phyloP scores from a whole-genome alignment of 2,113 vertebrate species.

The Phylloscopus trochilus region DNA sequence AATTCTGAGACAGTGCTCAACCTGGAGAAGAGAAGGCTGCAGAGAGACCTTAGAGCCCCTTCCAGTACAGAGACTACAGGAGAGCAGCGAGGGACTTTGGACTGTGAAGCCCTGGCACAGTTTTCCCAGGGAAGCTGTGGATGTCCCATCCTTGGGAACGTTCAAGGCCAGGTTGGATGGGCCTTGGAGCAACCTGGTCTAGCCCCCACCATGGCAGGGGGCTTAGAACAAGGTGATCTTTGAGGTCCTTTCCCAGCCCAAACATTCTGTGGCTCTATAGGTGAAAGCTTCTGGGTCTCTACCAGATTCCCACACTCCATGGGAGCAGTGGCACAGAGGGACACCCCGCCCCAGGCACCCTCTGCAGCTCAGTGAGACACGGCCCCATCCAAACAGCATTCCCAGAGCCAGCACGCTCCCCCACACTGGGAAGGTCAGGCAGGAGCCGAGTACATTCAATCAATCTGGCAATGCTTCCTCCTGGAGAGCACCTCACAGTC shows the following conservation, averaged over 20 bases:
- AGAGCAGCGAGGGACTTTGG: not conserved
- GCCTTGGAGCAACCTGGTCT: not conserved
- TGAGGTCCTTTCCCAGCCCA: not conserved
- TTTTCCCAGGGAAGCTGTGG: not conserved
- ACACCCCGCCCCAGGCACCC: rapidly evolving
- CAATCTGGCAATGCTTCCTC: not conserved
- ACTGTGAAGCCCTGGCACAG: no score
- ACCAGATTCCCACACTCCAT: rapidly evolving
- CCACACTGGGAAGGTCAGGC: rapidly evolving
- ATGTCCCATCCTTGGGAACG: not conserved
- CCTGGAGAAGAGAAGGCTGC: not conserved
- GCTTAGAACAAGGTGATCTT: not conserved
- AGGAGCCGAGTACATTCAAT: not conserved
- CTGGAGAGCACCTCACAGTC: rapidly evolving
- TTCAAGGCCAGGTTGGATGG: rapidly evolving
- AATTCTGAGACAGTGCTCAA: not conserved
- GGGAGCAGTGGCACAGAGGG: not conserved
- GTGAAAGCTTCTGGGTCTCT: not conserved
- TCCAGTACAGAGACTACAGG: no score
- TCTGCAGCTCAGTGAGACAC: not conserved
- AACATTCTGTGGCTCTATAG: not conserved
- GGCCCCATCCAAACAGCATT: rapidly evolving
- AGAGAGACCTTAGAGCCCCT: not conserved
- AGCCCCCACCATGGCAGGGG: not conserved
- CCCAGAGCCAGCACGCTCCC: rapidly evolving